phyloP scores from a whole-genome alignment of 2,888 invertebrate genomes.

The Lumbricus terrestris region DNA sequence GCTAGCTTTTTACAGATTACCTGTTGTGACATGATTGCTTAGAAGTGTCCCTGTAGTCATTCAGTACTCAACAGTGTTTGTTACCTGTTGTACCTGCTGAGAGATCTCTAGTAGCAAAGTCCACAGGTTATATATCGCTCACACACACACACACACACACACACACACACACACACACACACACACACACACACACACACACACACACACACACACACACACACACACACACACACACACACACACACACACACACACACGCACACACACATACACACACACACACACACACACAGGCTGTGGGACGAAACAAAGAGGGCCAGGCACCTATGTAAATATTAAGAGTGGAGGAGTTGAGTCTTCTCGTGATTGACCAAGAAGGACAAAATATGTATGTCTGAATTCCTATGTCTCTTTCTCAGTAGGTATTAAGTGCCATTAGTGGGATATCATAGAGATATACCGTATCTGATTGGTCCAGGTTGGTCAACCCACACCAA shows the following conservation, averaged over 20 bases:
- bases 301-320: not conserved
- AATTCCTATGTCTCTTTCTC: not conserved
- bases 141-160: too few species aligned
- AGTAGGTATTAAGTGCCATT: not conserved
- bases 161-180: too few species aligned
- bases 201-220: too few species aligned
- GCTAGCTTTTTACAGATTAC: not conserved
- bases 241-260: too few species aligned
- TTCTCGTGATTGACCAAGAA: not conserved
- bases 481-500: not conserved
- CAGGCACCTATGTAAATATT: not conserved
- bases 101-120: not conserved
- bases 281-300: too few species aligned
- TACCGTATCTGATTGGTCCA: not conserved
- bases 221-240: too few species aligned
- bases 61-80: not conserved
- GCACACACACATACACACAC: too few species aligned
- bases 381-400: not conserved
- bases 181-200: too few species aligned
- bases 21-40: not conserved
- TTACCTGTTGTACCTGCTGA: not conserved
- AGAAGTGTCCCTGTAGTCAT: not conserved
- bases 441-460: not conserved
- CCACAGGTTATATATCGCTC: conserved; percentile 3
- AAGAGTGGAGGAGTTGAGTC: not conserved